Evolutionary conservation across 1,140 invertebrate genomes (phyloP).

Genomic region (Hormaphis cornu): DNA sequence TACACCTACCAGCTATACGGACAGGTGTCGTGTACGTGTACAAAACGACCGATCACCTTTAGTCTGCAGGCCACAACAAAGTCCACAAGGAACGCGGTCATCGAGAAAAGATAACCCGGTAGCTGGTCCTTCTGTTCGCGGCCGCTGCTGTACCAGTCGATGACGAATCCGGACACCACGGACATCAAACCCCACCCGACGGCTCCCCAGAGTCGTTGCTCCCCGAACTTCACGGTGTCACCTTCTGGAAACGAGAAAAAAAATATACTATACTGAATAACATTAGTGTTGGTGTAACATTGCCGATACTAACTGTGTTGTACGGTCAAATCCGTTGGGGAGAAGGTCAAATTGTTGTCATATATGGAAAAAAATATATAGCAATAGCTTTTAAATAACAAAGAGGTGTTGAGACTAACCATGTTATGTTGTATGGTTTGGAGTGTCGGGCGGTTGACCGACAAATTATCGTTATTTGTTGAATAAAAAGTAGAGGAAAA

Average conservation of each 20-base stretch:
- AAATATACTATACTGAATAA: not conserved
- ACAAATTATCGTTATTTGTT: too few relatives aligned
- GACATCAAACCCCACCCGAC: constrained; percentile 63
- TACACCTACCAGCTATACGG: too few relatives aligned
- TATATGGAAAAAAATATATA: too few relatives aligned
- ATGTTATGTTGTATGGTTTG: too few relatives aligned
- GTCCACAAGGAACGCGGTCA: not conserved
- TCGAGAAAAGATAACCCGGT: constrained; percentile 43
- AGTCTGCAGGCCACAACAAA: not conserved
- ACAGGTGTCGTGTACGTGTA: not conserved
- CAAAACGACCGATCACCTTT: not conserved
- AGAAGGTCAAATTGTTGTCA: too few relatives aligned
- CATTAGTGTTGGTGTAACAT: too few relatives aligned
- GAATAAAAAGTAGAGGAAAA: too few relatives aligned
- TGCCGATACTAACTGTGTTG: too few relatives aligned
- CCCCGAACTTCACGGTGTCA: constrained; percentile 58
- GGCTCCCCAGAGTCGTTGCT: constrained; percentile 68
- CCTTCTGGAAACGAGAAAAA: constrained; percentile 40
- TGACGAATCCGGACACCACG: constrained; percentile 53
- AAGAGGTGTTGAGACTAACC: too few relatives aligned
- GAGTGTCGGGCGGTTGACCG: too few relatives aligned
- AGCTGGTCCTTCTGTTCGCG: constrained; percentile 53
- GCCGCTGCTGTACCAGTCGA: constrained; percentile 50
- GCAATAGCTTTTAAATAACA: too few relatives aligned
- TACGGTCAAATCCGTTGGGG: too few relatives aligned